A percentile compares a stretch with the other conserved stretches of the same genome.
These are phyloP conservation scores for Ischnus inquisitorius DNA, from an alignment of 2,888 invertebrate genomes.

Conservation along the genomic window DNA sequence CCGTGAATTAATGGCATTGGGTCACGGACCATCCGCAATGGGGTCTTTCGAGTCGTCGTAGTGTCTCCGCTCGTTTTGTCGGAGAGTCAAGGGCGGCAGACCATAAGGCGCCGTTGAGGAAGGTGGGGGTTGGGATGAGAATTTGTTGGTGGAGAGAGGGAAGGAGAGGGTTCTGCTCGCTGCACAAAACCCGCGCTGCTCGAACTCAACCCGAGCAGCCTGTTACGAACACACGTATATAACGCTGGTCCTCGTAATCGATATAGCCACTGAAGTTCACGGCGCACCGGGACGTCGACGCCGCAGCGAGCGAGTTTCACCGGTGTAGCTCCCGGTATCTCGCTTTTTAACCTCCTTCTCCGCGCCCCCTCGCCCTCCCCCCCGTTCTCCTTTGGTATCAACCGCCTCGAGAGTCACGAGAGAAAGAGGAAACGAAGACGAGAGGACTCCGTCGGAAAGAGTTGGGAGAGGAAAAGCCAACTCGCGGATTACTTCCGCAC, in stretches of 20 bases:
- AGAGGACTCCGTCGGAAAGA: background rate
- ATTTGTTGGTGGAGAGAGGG: constrained; percentile 14
- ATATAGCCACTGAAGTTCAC: constrained; percentile 83
- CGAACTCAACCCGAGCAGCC: constrained; percentile 22
- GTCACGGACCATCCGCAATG: background rate
- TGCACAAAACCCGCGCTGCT: constrained; percentile 15
- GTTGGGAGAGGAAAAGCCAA: constrained; percentile 23
- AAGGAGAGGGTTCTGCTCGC: constrained; percentile 24
- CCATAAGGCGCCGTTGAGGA: constrained; percentile 81
- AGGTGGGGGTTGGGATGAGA: constrained; percentile 55
- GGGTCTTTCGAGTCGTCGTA: constrained; percentile 28
- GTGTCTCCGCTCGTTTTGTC: constrained; percentile 48
- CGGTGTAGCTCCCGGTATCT: constrained; percentile 52
- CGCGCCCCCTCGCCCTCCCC: constrained; percentile 45
- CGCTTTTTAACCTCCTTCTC: constrained; percentile 62
- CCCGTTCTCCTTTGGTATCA: constrained; percentile 12
- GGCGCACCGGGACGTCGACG: constrained; percentile 78
- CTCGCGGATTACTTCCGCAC: background rate
- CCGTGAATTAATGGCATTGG: no score
- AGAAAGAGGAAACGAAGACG: constrained; percentile 3
- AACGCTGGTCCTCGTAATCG: constrained; percentile 78
- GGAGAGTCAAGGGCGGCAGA: constrained; percentile 82
- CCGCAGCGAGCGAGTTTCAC: constrained; percentile 62
- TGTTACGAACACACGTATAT: constrained; percentile 38
- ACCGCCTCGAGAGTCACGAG: background rate